Evolutionary conservation across 2,113 vertebrate species (phyloP).

Genomic region (Leptobrachium ailaonicum): DNA sequence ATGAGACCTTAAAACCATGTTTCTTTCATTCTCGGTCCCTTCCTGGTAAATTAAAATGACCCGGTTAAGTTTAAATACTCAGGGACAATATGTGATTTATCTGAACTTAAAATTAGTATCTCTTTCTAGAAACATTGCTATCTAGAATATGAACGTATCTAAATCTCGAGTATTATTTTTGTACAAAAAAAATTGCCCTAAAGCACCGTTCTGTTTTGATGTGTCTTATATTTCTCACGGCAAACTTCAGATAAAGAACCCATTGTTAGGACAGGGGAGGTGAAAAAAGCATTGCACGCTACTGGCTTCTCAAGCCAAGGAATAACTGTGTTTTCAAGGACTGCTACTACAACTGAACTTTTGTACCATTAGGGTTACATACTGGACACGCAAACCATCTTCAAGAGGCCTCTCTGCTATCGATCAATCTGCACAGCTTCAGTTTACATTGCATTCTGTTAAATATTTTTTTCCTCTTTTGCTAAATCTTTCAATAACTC

Average conservation of each 20-base stretch:
- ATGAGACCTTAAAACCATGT: too few relatives aligned
- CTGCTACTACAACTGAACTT: neutral
- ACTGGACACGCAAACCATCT: constrained; percentile 33
- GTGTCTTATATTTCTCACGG: neutral
- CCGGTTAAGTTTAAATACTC: too few relatives aligned
- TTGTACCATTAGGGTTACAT: neutral
- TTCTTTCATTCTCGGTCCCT: too few relatives aligned
- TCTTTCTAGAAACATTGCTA: neutral
- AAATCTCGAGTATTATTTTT: too few relatives aligned
- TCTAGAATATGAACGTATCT: too few relatives aligned
- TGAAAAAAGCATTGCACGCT: too few relatives aligned
- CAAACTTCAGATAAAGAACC: neutral
- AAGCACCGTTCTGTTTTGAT: neutral
- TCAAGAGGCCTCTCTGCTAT: constrained; percentile 39
- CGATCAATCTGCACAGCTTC: constrained; percentile 56
- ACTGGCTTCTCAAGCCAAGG: too few relatives aligned
- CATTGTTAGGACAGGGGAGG: neutral
- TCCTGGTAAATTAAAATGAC: too few relatives aligned
- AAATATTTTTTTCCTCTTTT: constrained; percentile 54
- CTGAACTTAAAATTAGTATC: too few relatives aligned
- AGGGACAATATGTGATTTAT: too few relatives aligned
- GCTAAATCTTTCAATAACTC: constrained; percentile 47
- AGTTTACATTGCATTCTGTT: constrained; percentile 53
- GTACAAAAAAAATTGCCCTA: neutral
- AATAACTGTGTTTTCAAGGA: too few relatives aligned